A percentile compares a stretch with the other conserved stretches of the same genome.
Conservation (phyloP, 92 coral and sea anemone genomes). For the Montipora capitata region DNA sequence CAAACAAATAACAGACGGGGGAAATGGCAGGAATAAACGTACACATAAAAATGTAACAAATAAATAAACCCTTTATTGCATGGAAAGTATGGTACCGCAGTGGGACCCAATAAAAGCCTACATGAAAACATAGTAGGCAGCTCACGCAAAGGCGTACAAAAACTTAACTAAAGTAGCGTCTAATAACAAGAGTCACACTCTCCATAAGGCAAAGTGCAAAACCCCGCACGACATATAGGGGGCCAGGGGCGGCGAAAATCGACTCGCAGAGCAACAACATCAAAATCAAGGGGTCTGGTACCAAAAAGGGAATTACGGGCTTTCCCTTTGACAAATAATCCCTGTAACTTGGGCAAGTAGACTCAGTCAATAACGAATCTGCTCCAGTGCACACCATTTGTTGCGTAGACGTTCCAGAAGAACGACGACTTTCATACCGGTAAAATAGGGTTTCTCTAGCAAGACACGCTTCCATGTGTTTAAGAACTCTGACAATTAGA, state of each 20-base stretch:
- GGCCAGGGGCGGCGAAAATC: slow-evolving; percentile 6
- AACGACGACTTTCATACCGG: slow-evolving; percentile 35
- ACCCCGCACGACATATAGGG: background rate
- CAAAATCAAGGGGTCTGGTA: slow-evolving; percentile 45
- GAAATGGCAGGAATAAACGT: background rate
- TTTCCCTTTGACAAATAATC: slow-evolving; percentile 56
- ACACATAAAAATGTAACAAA: background rate
- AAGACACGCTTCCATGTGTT: slow-evolving; percentile 27
- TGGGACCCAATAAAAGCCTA: too few relatives aligned
- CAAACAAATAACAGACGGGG: background rate
- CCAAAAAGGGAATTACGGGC: slow-evolving; percentile 67
- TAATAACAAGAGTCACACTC: too few relatives aligned
- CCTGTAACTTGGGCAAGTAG: slow-evolving; percentile 30
- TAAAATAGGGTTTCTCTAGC: slow-evolving; percentile 24
- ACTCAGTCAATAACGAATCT: slow-evolving; percentile 52
- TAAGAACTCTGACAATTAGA: slow-evolving; percentile 1
- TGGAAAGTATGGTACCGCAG: too few relatives aligned
- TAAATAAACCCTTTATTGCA: too few relatives aligned
- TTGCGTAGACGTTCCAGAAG: slow-evolving; percentile 37
- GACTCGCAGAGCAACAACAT: slow-evolving; percentile 16
- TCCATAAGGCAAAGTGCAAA: background rate
- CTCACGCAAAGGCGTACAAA: too few relatives aligned
- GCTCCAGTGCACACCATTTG: slow-evolving; percentile 39
- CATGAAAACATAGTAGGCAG: too few relatives aligned
- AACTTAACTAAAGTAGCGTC: too few relatives aligned